A percentile compares a stretch with the other conserved stretches of the same genome.
phyloP scores from a whole-genome alignment of 2,888 invertebrate genomes.

The Lycia hirtaria region DNA sequence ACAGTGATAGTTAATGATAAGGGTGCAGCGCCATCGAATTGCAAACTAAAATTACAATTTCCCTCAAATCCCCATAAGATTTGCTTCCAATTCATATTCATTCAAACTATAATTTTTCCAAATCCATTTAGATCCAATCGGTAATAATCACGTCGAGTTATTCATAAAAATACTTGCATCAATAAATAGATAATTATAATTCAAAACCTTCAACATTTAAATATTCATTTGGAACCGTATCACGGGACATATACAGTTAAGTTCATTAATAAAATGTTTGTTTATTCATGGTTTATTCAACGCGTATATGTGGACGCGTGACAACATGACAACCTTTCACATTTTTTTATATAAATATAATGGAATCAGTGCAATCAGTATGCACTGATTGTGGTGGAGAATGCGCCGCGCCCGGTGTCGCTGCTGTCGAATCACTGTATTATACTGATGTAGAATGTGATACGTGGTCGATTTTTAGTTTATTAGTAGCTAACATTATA shows the following conservation, averaged over 20 bases:
- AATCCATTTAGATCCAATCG: background rate
- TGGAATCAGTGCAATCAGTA: constrained; percentile 16
- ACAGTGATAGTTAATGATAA: too few species aligned
- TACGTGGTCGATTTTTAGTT: constrained; percentile 15
- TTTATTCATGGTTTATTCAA: constrained; percentile 18
- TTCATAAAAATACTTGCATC: background rate
- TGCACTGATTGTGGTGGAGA: constrained; percentile 1
- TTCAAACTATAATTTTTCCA: too few species aligned
- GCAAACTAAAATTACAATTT: too few species aligned
- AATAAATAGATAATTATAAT: background rate
- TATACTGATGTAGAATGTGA: background rate
- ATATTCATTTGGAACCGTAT: background rate
- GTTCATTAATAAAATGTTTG: constrained; percentile 11
- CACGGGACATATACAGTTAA: background rate
- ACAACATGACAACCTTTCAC: constrained; percentile 21
- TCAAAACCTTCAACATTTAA: background rate
- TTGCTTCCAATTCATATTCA: too few species aligned
- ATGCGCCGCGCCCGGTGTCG: constrained; percentile 12
- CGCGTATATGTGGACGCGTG: constrained; percentile 8
- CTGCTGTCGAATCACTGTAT: constrained; percentile 5
- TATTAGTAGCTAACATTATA: too few species aligned
- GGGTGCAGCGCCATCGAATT: too few species aligned
- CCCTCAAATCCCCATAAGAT: too few species aligned
- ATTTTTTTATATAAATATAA: constrained; percentile 14
- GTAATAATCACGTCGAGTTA: background rate